Evolutionary conservation across 2,113 vertebrate species (phyloP), one percentile per base, ranked within the genome.

Genomic region (Poicephalus meyeri): DNA sequence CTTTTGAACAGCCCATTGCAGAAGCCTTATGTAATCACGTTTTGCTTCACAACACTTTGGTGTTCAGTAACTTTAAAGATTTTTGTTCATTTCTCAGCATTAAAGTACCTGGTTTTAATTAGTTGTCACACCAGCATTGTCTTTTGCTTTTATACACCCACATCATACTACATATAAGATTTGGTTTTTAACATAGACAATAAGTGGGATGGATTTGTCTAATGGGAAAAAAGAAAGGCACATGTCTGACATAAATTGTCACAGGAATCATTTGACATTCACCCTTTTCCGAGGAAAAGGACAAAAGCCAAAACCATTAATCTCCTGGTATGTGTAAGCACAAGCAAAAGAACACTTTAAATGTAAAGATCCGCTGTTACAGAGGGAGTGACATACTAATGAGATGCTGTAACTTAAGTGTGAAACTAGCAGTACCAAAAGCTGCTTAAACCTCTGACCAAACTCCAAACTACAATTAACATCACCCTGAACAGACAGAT

Each of bases 21-120:
- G 17, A 72, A 94, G 53, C 7, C 44, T 82, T 89, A 69, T 79
- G 28, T 23, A 68, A 41, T 70, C 55, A 77, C 79, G 41, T 86
- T 92, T 69, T 85, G 52, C 49, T 88, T 89, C 44, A 35, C 4
- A 72, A 79, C 5, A 13, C 63, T 78, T 60, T 39, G 7, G 18
- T 91, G 92, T 88, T 76, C 61, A 91, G 61, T 9, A 64, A 78
- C 15, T 71, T 74, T 69, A 33, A 91, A 96, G 69, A 52, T 52
- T 66, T 85, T 41, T 78, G 46, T 68, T 93, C 90, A 42, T 56
- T 85, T 89, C 73, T 82, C 37, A 79, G 52, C 65, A 71, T n/a
- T 88, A 29, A 88, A 94, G 49, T 18, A 86, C 49, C 65, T 85
- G 56, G 23, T 18, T 92, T 93, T 93, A 96, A 96, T 93, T 91